phyloP scores from a whole-genome alignment of 2,888 invertebrate genomes.

The Heliconius ethilla region DNA sequence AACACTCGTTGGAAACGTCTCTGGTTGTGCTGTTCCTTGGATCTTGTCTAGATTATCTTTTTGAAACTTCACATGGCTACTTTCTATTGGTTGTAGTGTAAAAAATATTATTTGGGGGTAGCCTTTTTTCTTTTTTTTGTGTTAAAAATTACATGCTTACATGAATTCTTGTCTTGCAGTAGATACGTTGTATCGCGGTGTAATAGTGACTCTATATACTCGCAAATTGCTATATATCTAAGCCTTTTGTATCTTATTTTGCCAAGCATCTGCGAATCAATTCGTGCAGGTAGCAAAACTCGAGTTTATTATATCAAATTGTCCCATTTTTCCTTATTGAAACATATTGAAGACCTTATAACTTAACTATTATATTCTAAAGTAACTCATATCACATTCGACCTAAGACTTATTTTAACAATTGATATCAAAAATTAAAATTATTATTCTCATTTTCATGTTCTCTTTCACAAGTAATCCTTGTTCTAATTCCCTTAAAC shows the following conservation, averaged over 20 bases:
- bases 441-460: conserved; percentile 2
- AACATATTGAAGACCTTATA: no score
- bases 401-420: background rate
- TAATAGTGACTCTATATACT: no score
- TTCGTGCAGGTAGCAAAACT: no score
- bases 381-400: background rate
- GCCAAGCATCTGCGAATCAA: no score
- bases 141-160: background rate
- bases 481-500: conserved; percentile 67
- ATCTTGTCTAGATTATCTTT: conserved; percentile 23
- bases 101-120: background rate
- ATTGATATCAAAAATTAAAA: background rate
- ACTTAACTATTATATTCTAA: background rate
- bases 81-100: background rate
- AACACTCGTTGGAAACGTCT: conserved; percentile 60
- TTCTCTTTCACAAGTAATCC: conserved; percentile 55
- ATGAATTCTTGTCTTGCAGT: background rate
- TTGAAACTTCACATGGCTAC: background rate
- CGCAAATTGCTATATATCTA: no score
- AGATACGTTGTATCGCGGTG: no score
- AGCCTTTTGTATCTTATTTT: no score
- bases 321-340: no score
- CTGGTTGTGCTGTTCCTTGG: conserved; percentile 35
- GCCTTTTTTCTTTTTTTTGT: background rate
- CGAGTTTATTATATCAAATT: no score